Percentiles rank a stretch among this genome's conserved stretches.
phyloP scores from a whole-genome alignment of 2,797 vertebrate genomes.

The Orestias chungarensis region DNA sequence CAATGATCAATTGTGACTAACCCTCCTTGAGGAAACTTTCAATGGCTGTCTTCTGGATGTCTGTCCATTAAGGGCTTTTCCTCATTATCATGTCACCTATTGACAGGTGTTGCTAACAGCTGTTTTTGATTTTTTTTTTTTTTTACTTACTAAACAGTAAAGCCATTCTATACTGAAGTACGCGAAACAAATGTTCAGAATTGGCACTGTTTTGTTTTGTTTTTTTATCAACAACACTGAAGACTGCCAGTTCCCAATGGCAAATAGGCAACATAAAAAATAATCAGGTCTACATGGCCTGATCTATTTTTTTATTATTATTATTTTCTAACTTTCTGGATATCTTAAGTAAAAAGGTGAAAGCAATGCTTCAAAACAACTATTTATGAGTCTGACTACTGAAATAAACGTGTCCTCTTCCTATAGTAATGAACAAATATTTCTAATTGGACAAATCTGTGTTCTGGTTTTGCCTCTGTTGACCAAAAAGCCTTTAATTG shows the following conservation, averaged over 20 bases:
- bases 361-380: not conserved
- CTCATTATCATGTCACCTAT: not conserved
- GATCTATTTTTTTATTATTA: not conserved
- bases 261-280: not conserved
- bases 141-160: not conserved
- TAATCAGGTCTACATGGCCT: not conserved
- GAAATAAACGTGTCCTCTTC: not conserved
- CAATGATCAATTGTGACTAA: not conserved
- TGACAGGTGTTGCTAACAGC: not conserved
- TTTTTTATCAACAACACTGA: not conserved
- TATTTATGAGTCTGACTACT: not conserved
- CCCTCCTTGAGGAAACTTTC: no score
- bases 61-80: no score
- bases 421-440: not conserved
- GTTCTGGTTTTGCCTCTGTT: not conserved
- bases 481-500: conserved; percentile 9
- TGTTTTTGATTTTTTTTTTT: not conserved
- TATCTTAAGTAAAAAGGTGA: not conserved
- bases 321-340: not conserved
- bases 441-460: conserved; percentile 2
- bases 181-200: not conserved
- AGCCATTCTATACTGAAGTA: not conserved
- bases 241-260: no score
- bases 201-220: not conserved
- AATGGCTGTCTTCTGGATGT: no score